A percentile compares a stretch with the other conserved stretches of the same genome.
These are phyloP conservation scores for Xenopus petersii DNA, from an alignment of 2,797 vertebrate genomes.

Conservation along the genomic window DNA sequence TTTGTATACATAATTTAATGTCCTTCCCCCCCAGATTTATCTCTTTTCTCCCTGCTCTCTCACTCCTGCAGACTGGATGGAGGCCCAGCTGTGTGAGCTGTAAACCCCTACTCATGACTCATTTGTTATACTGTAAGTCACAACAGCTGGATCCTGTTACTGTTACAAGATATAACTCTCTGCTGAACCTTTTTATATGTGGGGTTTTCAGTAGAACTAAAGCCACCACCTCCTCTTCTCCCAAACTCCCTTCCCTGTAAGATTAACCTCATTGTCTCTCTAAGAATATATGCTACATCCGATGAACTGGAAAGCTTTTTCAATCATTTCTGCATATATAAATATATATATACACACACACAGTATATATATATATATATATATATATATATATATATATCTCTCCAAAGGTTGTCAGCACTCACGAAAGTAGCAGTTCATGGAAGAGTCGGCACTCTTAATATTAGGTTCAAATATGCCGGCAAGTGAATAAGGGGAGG, in stretches of 20 bases:
- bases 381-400: too few relatives aligned
- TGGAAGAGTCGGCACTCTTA: too few relatives aligned
- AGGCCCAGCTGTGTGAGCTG: slow-evolving; percentile 34
- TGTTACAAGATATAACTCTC: slow-evolving; percentile 29
- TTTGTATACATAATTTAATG: too few relatives aligned
- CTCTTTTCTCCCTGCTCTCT: slow-evolving; percentile 4
- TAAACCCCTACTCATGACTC: slow-evolving; percentile 27
- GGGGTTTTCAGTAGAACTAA: slow-evolving; percentile 26
- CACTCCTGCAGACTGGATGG: slow-evolving; percentile 24
- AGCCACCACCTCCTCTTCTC: neutral
- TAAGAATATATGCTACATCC: slow-evolving; percentile 3
- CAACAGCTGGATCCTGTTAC: slow-evolving; percentile 43
- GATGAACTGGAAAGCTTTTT: too few relatives aligned
- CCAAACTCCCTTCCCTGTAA: neutral
- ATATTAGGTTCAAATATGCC: too few relatives aligned
- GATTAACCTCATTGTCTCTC: slow-evolving; percentile 22
- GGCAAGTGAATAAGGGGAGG: too few relatives aligned
- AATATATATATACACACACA: too few relatives aligned
- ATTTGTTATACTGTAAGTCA: slow-evolving; percentile 21
- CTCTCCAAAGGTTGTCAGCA: too few relatives aligned
- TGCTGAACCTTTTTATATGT: slow-evolving; percentile 32
- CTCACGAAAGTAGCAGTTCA: too few relatives aligned
- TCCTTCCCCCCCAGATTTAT: neutral
- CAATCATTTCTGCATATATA: too few relatives aligned
- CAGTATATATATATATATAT: too few relatives aligned